Base-by-base conservation (phyloP, 2,797 vertebrate genomes). In the Aplochiton taeniatus region DNA sequence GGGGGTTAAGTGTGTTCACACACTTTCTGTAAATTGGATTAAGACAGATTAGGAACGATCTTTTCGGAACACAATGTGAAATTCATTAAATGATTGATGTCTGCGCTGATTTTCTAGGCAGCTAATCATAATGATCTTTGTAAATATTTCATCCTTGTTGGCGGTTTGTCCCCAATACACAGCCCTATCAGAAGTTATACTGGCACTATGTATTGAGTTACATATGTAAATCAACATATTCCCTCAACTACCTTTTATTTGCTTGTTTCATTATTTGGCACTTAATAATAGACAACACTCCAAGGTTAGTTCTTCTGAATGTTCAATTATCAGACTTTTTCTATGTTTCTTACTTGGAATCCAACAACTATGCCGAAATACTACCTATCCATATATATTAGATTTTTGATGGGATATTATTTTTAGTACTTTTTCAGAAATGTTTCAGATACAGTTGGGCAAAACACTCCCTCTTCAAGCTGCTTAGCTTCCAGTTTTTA, bases 351-450 rank as follows among this genome's bases (percentile, higher is more conserved):
- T 66, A 82, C 79, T 85, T 80, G 80, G 86, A 79, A 87, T 91
- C 91, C 93, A 93, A 93, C 92, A 93, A 93, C 90, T 90, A 71
- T 84, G 66, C 77, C 69, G 84, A 88, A 92, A 92, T 90, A 89
- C 92, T 93, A 93, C 93, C 92, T 94, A 92, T 75, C 50, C 78
- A 82, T 79, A 63, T 53, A 69, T 66, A 71, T 76, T 72, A 69
- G 51, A 76, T 63, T 73, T 72, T 80, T 74, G 59, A 66, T 65
- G 74, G 75, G 65, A 70, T 71, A 47, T 69, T 71, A 47, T 69
- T 76, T 69, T 66, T 45, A 55, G 53, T 59, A n/a, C n/a, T 51
- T 61, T 42, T 1, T 52, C 45, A 41, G 58, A 50, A 57, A 53
- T 42, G 66, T 73, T 48, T 68, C 65, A 68, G 51, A 46, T 53